A percentile compares a stretch with the other conserved stretches of the same genome.
These are phyloP conservation scores for Eupithecia subumbrata DNA, from an alignment of 2,888 invertebrate species.

Conservation along the genomic window DNA sequence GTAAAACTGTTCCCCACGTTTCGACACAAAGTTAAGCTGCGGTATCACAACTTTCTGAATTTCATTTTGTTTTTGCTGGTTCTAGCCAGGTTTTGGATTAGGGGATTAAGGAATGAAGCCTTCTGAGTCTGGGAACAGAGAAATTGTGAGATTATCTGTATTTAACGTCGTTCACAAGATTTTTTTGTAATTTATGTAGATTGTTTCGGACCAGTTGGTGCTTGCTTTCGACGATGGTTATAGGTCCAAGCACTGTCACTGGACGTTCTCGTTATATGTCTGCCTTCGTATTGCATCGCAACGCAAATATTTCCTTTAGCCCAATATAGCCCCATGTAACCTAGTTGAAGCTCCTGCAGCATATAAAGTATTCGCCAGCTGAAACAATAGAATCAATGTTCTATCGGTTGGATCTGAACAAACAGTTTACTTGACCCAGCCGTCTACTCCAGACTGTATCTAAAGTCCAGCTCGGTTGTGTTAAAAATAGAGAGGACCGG, in stretches of 20 bases:
- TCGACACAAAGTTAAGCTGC: conserved; percentile 18
- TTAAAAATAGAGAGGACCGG: conserved; percentile 80
- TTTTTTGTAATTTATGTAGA: background rate
- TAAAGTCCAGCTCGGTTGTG: conserved; percentile 56
- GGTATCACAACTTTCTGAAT: conserved; percentile 26
- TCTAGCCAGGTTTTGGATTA: conserved; percentile 17
- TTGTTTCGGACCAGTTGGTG: background rate
- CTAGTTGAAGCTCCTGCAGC: background rate
- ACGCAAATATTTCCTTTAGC: background rate
- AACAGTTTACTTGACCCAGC: background rate
- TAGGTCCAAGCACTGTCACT: background rate
- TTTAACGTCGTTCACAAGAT: background rate
- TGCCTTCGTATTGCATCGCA: background rate
- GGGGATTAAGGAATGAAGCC: conserved; percentile 1
- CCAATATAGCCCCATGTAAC: background rate
- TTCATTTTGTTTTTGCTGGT: conserved; percentile 14
- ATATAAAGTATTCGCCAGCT: background rate
- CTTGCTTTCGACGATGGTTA: background rate
- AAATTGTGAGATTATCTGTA: background rate
- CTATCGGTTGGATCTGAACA: background rate
- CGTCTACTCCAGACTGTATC: conserved; percentile 26
- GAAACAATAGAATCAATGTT: background rate
- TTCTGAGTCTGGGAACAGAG: conserved; percentile 1
- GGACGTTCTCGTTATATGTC: background rate
- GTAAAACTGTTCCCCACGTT: conserved; percentile 14